Base-by-base conservation (phyloP, 2,888 invertebrate genomes). In the Dorcus parallelipipedus region DNA sequence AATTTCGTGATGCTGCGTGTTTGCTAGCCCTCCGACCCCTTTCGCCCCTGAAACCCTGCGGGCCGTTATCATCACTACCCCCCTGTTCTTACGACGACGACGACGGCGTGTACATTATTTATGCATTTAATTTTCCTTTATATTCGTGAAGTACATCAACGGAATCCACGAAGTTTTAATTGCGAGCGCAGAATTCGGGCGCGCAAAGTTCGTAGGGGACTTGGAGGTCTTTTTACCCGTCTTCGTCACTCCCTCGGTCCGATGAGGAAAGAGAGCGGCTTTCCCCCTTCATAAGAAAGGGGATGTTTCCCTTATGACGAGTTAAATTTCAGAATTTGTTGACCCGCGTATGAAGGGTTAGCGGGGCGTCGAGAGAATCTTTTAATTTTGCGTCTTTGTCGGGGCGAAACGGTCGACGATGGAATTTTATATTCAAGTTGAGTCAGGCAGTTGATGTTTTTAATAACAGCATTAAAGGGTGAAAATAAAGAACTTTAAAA, bases 81-180 rank as follows among this genome's bases (percentile, higher is more conserved):
- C 20, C 48, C 26, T 33, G 26, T 45, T 38, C 54, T 47, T 54
- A 38, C 23, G 23, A 54, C 38, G 20, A 26, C 45, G 14, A 38
- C 40, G 39, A 54, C 38, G 20, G 26, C 39, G 14, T 39, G 47
- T 38, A 63, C 68, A 71, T 72, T 69, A 73, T 73, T 73, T 74
- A 74, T 73, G 72, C 67, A 75, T 74, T 73, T 71, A 74, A 73
- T 73, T 71, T 73, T 72, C 71, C 70, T 71, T 69, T 68, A 73
- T 66, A 66, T 64, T 58, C 64, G 61, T 58, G 62, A 66, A 69
- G 63, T 67, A 64, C 67, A 65, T 66, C 67, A 67, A 63, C 68
- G 65, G 66, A 68, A 67, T 67, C 64, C 63, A 63, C 65, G 60
- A 67, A 69, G 67, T 69, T 69, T 69, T 68, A 68, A 68, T 69